phyloP scores from a whole-genome alignment of 2,888 invertebrate species.

The Timandra comae region DNA sequence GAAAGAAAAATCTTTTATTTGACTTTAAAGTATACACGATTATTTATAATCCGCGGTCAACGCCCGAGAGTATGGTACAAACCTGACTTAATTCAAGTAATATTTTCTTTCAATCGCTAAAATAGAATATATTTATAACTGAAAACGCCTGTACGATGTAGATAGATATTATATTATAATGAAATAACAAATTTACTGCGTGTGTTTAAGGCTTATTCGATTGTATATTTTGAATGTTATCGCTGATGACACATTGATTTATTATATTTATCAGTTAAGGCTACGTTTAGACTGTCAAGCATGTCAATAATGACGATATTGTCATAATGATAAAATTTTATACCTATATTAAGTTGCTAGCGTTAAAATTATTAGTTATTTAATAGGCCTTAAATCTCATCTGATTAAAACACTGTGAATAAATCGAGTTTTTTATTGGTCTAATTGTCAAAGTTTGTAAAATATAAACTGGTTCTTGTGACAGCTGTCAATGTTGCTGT shows the following conservation, averaged over 20 bases:
- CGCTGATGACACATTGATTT: not conserved
- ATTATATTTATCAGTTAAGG: constrained; percentile 7
- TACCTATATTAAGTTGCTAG: not conserved
- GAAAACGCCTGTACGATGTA: constrained; percentile 31
- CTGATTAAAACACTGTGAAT: no score
- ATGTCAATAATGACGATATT: not conserved
- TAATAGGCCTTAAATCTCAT: no score
- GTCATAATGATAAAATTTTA: not conserved
- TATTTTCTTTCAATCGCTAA: constrained; percentile 3
- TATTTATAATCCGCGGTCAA: no score
- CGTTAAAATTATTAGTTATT: no score
- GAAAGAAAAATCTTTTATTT: no score
- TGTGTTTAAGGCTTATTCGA: constrained; percentile 25
- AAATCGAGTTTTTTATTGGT: no score
- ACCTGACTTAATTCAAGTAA: no score
- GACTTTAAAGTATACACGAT: no score
- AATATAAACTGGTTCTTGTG: no score
- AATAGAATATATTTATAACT: constrained; percentile 4
- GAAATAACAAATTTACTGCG: constrained; percentile 38
- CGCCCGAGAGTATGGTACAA: no score
- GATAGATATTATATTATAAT: constrained; percentile 32
- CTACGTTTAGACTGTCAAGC: constrained; percentile 5
- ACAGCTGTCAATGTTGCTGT: no score
- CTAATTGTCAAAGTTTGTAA: no score
- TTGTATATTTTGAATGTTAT: constrained; percentile 30